Conservation (phyloP, 2,888 invertebrate species). For the Mycogona germanica region DNA sequence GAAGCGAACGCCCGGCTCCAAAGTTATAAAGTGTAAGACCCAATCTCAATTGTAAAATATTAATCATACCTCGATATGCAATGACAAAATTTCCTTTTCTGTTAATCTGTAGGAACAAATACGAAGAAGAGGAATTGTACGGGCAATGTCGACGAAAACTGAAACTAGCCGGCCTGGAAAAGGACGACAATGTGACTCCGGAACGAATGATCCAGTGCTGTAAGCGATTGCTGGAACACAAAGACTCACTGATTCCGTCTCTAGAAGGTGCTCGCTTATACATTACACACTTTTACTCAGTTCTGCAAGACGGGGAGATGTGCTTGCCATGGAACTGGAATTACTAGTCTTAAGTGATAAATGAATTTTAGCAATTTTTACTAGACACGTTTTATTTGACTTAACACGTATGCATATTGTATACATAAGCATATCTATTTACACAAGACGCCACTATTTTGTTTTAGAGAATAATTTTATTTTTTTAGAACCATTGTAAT, state of each 20-base stretch:
- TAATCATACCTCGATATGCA: not conserved
- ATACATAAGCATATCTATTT: too few species aligned
- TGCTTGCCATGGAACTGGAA: conserved; percentile 91
- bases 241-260: conserved; percentile 33
- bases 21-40: conserved; percentile 58
- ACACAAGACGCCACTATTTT: too few species aligned
- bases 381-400: too few species aligned
- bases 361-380: not conserved
- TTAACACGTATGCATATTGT: too few species aligned
- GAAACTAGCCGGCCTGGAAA: conserved; percentile 56
- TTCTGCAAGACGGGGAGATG: conserved; percentile 76
- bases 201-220: conserved; percentile 79
- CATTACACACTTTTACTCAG: conserved; percentile 82
- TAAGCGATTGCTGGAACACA: conserved; percentile 47
- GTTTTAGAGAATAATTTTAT: too few species aligned
- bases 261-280: conserved; percentile 58
- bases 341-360: not conserved
- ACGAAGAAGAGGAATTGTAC: conserved; percentile 61
- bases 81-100: not conserved
- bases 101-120: conserved; percentile 52
- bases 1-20: conserved; percentile 58
- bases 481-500: too few species aligned
- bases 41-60: not conserved
- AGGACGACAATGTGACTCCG: conserved; percentile 84
- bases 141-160: conserved; percentile 50